Evolutionary conservation across 2,797 vertebrate species (phyloP).

Genomic region (Pogoniulus pusillus): DNA sequence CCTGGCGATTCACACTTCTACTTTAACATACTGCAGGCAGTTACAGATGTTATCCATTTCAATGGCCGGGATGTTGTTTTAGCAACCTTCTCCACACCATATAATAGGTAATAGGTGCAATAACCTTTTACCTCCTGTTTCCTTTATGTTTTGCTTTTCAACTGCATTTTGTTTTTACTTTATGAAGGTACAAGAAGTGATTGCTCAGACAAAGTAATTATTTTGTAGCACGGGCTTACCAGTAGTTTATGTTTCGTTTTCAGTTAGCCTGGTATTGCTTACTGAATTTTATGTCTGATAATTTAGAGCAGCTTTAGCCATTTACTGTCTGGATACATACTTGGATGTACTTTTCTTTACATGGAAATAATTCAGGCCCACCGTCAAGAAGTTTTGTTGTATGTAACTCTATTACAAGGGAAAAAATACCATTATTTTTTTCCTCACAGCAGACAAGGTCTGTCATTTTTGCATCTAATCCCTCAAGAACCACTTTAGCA

Average conservation of each 20-base stretch:
- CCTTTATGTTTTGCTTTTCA: constrained; percentile 14
- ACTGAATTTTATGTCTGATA: not conserved
- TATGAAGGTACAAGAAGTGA: not conserved
- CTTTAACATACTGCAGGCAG: constrained; percentile 98
- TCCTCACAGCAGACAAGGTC: not conserved
- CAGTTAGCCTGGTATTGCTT: not conserved
- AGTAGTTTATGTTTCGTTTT: not conserved
- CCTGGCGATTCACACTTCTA: constrained; percentile 99
- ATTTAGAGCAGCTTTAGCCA: not conserved
- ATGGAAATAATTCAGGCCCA: not conserved
- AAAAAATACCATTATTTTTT: not conserved
- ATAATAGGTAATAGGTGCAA: constrained; percentile 88
- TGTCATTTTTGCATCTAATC: not conserved
- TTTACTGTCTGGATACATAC: not conserved
- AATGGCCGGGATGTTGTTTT: constrained; percentile 93
- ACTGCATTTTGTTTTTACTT: not conserved
- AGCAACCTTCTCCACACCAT: constrained; percentile 98
- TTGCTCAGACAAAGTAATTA: not conserved
- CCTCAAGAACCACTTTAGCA: not conserved
- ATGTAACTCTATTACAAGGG: not conserved
- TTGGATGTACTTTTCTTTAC: not conserved
- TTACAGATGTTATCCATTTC: constrained; percentile 93
- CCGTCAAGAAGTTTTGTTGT: not conserved
- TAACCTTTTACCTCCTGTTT: constrained; percentile 3
- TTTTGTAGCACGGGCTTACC: accelerated